A percentile compares a stretch with the other conserved stretches of the same genome.
Evolutionary conservation across 2,888 invertebrate species (phyloP).

Genomic region (Glaucopsyche alexis): DNA sequence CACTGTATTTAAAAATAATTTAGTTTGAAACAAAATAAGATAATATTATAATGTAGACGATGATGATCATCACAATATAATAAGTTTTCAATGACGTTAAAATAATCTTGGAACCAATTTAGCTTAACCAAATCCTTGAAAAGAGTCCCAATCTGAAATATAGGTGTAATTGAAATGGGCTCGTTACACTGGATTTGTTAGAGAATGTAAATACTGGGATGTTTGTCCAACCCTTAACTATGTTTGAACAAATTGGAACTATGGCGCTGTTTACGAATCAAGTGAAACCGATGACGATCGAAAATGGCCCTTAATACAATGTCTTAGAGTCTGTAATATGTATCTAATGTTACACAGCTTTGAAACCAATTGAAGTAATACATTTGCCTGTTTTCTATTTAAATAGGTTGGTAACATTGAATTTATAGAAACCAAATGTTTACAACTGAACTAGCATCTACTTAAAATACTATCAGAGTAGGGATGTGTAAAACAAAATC

Average conservation of each 20-base stretch:
- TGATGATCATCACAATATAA: neutral
- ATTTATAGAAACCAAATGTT: neutral
- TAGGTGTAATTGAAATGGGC: constrained; percentile 50
- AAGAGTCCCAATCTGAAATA: constrained; percentile 41
- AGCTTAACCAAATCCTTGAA: constrained; percentile 24
- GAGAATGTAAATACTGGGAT: constrained; percentile 57
- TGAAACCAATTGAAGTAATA: constrained; percentile 24
- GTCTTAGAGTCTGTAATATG: neutral
- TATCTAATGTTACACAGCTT: neutral
- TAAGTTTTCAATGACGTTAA: neutral
- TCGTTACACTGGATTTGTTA: constrained; percentile 61
- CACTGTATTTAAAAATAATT: too few relatives aligned
- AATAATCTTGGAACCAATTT: constrained; percentile 18
- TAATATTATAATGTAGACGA: neutral
- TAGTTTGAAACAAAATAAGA: too few relatives aligned
- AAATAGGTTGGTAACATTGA: neutral
- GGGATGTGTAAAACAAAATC: too few relatives aligned
- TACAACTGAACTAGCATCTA: neutral
- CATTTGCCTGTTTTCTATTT: constrained; percentile 9
- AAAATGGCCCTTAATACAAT: neutral
- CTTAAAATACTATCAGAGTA: neutral
- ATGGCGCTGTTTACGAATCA: constrained; percentile 23
- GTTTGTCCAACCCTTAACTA: constrained; percentile 59
- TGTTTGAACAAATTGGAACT: constrained; percentile 49
- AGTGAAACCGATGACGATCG: neutral